phyloP scores from a whole-genome alignment of 2,113 vertebrate genomes.

The Barbus barbus region DNA sequence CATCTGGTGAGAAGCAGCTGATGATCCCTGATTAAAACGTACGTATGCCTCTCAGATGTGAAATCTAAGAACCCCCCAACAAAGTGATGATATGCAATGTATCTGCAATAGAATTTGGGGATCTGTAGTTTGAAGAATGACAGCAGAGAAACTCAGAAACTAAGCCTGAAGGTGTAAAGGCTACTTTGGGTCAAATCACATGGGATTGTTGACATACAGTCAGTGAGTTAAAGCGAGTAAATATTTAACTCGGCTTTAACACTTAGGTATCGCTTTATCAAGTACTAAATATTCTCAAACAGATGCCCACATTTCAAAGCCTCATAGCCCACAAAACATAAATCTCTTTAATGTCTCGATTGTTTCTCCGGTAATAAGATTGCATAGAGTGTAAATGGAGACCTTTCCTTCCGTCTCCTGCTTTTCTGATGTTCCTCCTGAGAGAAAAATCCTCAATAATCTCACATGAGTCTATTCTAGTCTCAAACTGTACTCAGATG shows the following conservation, averaged over 20 bases:
- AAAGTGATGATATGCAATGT: no score
- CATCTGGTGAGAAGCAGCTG: no score
- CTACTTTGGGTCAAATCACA: neutral
- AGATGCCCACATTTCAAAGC: neutral
- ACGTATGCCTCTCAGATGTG: no score
- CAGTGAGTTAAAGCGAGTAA: neutral
- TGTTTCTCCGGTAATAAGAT: neutral
- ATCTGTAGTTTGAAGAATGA: no score
- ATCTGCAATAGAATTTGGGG: no score
- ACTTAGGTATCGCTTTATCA: neutral
- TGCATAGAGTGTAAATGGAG: neutral
- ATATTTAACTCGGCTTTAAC: neutral
- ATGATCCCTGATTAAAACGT: no score
- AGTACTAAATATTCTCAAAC: neutral
- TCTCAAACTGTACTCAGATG: no score
- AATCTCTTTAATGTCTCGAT: neutral
- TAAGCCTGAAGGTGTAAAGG: no score
- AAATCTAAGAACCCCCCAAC: no score
- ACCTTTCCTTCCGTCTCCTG: neutral
- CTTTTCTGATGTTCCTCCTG: neutral
- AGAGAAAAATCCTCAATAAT: no score
- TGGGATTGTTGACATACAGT: constrained; percentile 6
- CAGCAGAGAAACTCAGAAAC: neutral
- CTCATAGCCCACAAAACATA: no score
- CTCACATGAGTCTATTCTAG: no score